phyloP scores from a whole-genome alignment of 2,888 invertebrate genomes.

The Heteromurus nitidus region DNA sequence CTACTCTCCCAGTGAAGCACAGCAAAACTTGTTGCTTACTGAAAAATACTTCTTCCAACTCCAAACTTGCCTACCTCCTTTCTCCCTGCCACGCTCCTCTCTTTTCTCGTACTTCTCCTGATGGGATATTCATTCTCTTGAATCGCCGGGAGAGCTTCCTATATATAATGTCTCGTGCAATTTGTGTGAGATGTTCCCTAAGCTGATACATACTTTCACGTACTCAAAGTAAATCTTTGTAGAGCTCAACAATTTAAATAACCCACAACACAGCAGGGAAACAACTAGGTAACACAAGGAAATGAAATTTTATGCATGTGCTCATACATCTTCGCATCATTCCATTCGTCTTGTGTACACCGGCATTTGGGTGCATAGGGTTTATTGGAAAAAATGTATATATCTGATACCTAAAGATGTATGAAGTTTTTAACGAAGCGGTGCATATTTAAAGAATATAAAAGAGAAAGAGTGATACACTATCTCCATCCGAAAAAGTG shows the following conservation, averaged over 20 bases:
- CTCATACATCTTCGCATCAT: too few relatives aligned
- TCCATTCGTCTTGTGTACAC: too few relatives aligned
- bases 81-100: neutral
- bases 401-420: too few relatives aligned
- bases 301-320: neutral
- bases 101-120: neutral
- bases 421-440: too few relatives aligned
- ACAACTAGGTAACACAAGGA: constrained; percentile 30
- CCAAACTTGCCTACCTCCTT: neutral
- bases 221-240: constrained; percentile 17
- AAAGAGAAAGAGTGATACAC: constrained; percentile 18
- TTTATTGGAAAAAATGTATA: too few relatives aligned
- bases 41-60: constrained; percentile 1
- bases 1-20: neutral
- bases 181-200: constrained; percentile 19
- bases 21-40: constrained; percentile 24
- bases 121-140: neutral
- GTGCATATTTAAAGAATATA: too few relatives aligned
- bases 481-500: constrained; percentile 54
- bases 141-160: constrained; percentile 33
- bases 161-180: neutral
- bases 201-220: neutral
- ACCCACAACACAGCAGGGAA: constrained; percentile 3
- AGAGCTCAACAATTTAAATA: constrained; percentile 12
- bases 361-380: too few relatives aligned